phyloP scores from a whole-genome alignment of 1,140 invertebrate species.

The Agrypnia vestita region DNA sequence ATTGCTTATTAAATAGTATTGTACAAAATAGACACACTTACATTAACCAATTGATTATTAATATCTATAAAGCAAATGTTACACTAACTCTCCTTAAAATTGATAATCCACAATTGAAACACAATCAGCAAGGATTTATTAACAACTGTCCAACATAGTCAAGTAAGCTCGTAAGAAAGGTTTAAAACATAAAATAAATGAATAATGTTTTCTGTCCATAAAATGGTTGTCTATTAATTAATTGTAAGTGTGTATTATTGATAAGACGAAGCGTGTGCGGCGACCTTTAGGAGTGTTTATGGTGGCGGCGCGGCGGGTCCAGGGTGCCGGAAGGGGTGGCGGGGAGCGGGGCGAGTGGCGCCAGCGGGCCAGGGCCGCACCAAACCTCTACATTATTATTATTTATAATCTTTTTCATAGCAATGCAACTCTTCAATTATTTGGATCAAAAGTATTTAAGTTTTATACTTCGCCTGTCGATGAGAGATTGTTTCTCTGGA shows the following conservation, averaged over 20 bases:
- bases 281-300: constrained; percentile 32
- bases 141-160: too few species aligned
- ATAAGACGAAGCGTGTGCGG: constrained; percentile 31
- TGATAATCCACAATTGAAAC: too few species aligned
- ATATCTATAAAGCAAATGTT: too few species aligned
- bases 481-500: too few species aligned
- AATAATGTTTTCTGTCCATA: too few species aligned
- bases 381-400: background rate
- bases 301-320: constrained; percentile 27
- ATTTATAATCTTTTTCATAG: background rate
- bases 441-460: background rate
- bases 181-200: too few species aligned
- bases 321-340: background rate
- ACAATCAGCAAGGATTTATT: too few species aligned
- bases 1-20: too few species aligned
- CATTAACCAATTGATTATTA: too few species aligned
- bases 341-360: constrained; percentile 20
- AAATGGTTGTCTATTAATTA: constrained; percentile 20
- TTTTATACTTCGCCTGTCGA: background rate
- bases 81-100: too few species aligned
- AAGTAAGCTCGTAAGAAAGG: too few species aligned
- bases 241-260: background rate
- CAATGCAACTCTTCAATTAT: background rate
- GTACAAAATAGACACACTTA: too few species aligned
- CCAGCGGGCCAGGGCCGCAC: constrained; percentile 24